These are phyloP conservation scores for Xenopus tropicalis DNA, from an alignment of 2,113 vertebrate species.

Conservation along the genomic window DNA sequence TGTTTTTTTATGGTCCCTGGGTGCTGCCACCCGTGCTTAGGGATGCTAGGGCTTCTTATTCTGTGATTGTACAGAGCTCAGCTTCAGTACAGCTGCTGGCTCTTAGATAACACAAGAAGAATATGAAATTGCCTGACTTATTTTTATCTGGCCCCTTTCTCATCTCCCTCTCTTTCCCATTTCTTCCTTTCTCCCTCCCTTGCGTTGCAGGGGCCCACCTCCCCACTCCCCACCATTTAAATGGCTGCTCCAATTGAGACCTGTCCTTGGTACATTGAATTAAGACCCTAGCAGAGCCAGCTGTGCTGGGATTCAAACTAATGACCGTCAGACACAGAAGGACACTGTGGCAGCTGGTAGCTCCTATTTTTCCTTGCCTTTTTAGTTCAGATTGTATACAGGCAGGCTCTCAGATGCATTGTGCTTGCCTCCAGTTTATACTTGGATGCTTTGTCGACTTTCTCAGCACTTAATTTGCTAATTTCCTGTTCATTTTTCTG, in stretches of 20 bases:
- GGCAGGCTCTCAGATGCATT: constrained; percentile 50
- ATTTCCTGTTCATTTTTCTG: constrained; percentile 57
- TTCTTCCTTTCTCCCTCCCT: constrained; percentile 29
- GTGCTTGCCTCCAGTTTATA: constrained; percentile 47
- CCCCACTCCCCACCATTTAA: constrained; percentile 47
- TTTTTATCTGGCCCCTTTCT: constrained; percentile 37
- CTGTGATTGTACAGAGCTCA: constrained; percentile 44
- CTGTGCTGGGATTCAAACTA: constrained; percentile 68
- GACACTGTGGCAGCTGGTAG: constrained; percentile 67
- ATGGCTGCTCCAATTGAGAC: constrained; percentile 59
- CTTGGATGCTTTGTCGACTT: constrained; percentile 50
- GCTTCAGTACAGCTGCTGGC: constrained; percentile 54
- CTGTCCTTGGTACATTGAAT: constrained; percentile 62
- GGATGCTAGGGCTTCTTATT: constrained; percentile 47
- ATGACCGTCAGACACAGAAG: constrained; percentile 66
- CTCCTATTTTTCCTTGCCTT: constrained; percentile 48
- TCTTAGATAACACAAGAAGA: constrained; percentile 50
- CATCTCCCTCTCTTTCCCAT: constrained; percentile 34
- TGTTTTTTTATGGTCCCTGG: constrained; percentile 18
- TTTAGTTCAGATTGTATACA: constrained; percentile 53
- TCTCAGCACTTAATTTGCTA: constrained; percentile 60
- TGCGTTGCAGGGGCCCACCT: constrained; percentile 49
- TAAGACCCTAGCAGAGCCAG: constrained; percentile 63
- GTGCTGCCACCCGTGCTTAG: constrained; percentile 45
- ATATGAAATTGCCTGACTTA: constrained; percentile 55